Percentiles rank a stretch among this genome's conserved stretches.
Conservation (phyloP, 2,888 invertebrate genomes). For the Pseudococcus jackbeardsleyi region DNA sequence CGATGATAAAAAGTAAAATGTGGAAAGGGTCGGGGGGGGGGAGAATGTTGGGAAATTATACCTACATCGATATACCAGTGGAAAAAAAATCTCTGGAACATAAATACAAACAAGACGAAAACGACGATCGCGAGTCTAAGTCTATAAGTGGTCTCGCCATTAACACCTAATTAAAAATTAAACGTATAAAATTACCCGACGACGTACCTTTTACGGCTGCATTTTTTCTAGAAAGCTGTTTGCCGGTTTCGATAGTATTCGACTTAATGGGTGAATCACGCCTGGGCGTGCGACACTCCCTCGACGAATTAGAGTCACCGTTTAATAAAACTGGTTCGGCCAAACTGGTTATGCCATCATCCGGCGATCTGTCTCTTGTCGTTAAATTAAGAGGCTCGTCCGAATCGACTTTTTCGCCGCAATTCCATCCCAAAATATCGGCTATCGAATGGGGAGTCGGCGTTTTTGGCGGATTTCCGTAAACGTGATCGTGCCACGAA, state of each 20-base stretch:
- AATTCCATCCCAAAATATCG: conserved; percentile 80
- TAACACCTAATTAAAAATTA: conserved; percentile 61
- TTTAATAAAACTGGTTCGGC: conserved; percentile 45
- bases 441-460: conserved; percentile 91
- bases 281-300: conserved; percentile 62
- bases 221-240: conserved; percentile 63
- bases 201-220: conserved; percentile 59
- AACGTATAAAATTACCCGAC: conserved; percentile 51
- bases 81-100: too few relatives aligned
- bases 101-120: too few relatives aligned
- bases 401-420: conserved; percentile 64
- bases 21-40: not conserved
- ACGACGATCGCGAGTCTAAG: not conserved
- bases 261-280: conserved; percentile 63
- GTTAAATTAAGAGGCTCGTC: conserved; percentile 70
- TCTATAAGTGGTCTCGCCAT: conserved; percentile 39
- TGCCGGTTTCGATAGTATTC: conserved; percentile 58
- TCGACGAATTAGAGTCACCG: conserved; percentile 61
- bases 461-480: conserved; percentile 83
- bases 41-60: too few relatives aligned
- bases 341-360: conserved; percentile 64
- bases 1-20: not conserved
- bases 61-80: too few relatives aligned
- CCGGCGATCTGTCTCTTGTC: conserved; percentile 68
- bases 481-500: conserved; percentile 91